Conservation (phyloP, 2,113 vertebrate species). For the Chamaea fasciata region DNA sequence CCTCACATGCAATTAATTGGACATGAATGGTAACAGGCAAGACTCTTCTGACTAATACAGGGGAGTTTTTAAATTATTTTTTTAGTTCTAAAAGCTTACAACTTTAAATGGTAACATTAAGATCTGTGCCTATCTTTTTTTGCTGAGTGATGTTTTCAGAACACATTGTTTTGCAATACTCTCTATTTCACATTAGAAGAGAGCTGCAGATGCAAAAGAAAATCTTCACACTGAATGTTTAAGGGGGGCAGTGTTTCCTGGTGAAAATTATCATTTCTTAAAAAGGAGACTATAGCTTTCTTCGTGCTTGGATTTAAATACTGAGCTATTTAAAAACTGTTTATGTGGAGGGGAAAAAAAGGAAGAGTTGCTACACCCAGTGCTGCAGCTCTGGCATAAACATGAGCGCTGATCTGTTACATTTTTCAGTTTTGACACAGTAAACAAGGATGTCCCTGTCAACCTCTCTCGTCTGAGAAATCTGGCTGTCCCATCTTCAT, state of each 20-base stretch:
- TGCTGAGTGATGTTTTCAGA: not conserved
- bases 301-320: not conserved
- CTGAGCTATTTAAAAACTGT: constrained; percentile 27
- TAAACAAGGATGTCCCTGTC: constrained; percentile 27
- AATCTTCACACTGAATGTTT: not conserved
- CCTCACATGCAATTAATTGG: not conserved
- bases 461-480: not conserved
- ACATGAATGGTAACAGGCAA: not conserved
- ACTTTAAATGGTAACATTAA: not conserved
- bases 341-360: not conserved
- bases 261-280: not conserved
- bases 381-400: constrained; percentile 11
- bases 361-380: not conserved
- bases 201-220: not conserved
- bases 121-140: not conserved
- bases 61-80: too few species aligned
- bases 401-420: not conserved
- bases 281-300: not conserved
- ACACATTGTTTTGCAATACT: not conserved
- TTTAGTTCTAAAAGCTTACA: not conserved
- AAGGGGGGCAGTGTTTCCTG: not conserved
- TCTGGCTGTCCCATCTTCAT: not conserved
- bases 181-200: not conserved
- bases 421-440: constrained; percentile 17
- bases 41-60: not conserved